Percentiles rank a stretch among this genome's conserved stretches.
phyloP scores from a whole-genome alignment of 2,888 invertebrate genomes.

The Linyphia triangularis region DNA sequence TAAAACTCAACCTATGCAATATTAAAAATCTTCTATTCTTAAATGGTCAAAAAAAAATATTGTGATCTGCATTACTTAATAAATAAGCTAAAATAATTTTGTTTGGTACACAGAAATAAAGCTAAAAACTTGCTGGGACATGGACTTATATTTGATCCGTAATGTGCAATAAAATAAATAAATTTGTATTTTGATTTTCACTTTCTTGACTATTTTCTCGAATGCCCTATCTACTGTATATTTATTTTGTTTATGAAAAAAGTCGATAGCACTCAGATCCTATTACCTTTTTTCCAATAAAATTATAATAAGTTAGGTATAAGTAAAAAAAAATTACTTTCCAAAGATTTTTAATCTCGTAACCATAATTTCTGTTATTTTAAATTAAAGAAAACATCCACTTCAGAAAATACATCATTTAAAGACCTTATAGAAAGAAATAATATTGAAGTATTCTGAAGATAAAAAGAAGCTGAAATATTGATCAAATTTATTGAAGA shows the following conservation, averaged over 20 bases:
- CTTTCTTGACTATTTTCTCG: too few species aligned
- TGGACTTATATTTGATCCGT: too few species aligned
- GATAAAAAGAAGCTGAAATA: not conserved
- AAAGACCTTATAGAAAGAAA: constrained; percentile 5
- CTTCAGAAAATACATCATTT: constrained; percentile 41
- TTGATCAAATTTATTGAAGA: not conserved
- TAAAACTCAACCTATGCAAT: too few species aligned
- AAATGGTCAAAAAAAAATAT: too few species aligned
- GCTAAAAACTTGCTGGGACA: too few species aligned
- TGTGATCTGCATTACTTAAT: too few species aligned
- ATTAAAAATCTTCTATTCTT: too few species aligned
- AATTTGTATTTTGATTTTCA: too few species aligned
- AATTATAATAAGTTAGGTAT: constrained; percentile 43
- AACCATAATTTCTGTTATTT: constrained; percentile 16
- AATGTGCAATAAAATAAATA: too few species aligned
- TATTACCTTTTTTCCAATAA: constrained; percentile 62
- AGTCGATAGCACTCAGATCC: not conserved
- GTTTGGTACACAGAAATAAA: too few species aligned
- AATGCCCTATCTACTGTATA: too few species aligned
- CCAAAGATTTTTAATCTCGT: not conserved
- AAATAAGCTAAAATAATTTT: too few species aligned
- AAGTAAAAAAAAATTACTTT: constrained; percentile 26
- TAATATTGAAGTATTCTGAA: constrained; percentile 20
- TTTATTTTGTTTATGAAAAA: not conserved
- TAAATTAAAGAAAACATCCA: constrained; percentile 24